Percentiles rank a stretch among this genome's conserved stretches.
These are phyloP conservation scores for Pristionchus maxplancki DNA, from an alignment of 2,888 invertebrate genomes.

Conservation along the genomic window DNA sequence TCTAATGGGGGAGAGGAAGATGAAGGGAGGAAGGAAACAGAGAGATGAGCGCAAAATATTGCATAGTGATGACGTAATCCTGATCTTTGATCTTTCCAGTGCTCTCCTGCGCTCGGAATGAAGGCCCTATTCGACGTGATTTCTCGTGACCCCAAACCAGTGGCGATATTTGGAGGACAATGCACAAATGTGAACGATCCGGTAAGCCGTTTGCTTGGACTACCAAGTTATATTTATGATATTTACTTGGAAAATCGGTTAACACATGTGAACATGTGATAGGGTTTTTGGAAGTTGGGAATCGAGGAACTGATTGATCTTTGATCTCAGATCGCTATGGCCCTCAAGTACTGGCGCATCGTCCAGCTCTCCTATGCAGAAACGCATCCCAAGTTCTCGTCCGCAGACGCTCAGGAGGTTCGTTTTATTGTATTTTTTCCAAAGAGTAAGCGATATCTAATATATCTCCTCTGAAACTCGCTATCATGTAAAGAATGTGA, in stretches of 20 bases:
- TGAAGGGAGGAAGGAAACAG: not conserved
- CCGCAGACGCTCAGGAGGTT: constrained; percentile 72
- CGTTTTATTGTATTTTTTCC: constrained; percentile 37
- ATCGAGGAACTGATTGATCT: no score
- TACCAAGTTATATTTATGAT: no score
- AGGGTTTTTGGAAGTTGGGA: no score
- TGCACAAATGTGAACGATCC: constrained; percentile 51
- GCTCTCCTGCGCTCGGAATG: constrained; percentile 75
- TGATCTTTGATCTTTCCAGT: constrained; percentile 62
- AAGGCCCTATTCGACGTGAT: constrained; percentile 75
- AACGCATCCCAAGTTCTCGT: constrained; percentile 76
- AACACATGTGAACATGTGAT: no score
- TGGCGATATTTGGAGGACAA: constrained; percentile 74
- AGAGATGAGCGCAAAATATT: not conserved
- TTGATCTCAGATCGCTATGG: constrained; percentile 72
- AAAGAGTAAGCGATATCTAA: not conserved
- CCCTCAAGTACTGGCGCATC: constrained; percentile 91
- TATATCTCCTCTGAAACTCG: not conserved
- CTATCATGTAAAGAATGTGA: no score
- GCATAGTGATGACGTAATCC: not conserved
- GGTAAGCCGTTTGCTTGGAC: not conserved
- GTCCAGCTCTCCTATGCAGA: constrained; percentile 82
- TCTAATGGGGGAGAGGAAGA: not conserved
- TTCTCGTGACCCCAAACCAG: constrained; percentile 66
- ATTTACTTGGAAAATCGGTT: no score